phyloP scores from a whole-genome alignment of 2,797 vertebrate species.

The Gephyroberyx darwinii region DNA sequence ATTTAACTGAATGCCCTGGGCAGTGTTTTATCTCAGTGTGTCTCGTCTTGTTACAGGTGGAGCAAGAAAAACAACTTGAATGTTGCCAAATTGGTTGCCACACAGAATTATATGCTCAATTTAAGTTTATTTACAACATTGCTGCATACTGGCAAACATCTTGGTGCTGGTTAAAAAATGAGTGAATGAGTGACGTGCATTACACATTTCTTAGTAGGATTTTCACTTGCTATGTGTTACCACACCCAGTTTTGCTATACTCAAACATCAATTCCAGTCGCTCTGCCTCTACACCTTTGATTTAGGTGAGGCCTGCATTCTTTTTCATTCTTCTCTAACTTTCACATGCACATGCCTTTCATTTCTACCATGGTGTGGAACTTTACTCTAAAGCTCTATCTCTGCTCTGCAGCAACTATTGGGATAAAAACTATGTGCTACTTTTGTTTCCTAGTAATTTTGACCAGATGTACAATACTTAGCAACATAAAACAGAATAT shows the following conservation, averaged over 20 bases:
- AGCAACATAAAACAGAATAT: neutral
- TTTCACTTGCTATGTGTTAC: conserved; percentile 19
- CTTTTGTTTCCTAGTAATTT: conserved; percentile 5
- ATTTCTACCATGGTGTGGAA: conserved; percentile 76
- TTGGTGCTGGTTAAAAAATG: conserved; percentile 4
- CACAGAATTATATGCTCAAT: conserved; percentile 1
- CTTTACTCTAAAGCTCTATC: conserved; percentile 67
- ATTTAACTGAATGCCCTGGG: conserved; percentile 14
- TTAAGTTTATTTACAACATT: neutral
- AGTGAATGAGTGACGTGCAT: neutral
- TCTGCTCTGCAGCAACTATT: conserved; percentile 49
- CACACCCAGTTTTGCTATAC: conserved; percentile 32
- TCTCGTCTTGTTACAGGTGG: conserved; percentile 11
- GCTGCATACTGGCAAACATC: neutral
- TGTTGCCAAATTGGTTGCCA: conserved; percentile 9
- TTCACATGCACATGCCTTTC: conserved; percentile 74
- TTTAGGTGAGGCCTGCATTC: conserved; percentile 61
- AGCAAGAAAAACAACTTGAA: neutral
- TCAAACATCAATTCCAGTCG: conserved; percentile 10
- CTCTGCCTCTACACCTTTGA: conserved; percentile 35
- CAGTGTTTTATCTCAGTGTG: conserved; percentile 3
- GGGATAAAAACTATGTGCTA: conserved; percentile 39
- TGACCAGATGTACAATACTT: neutral
- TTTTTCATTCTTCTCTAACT: conserved; percentile 69
- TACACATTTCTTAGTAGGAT: neutral